phyloP scores from a whole-genome alignment of 2,113 vertebrate species.

The Blennius ocellaris region DNA sequence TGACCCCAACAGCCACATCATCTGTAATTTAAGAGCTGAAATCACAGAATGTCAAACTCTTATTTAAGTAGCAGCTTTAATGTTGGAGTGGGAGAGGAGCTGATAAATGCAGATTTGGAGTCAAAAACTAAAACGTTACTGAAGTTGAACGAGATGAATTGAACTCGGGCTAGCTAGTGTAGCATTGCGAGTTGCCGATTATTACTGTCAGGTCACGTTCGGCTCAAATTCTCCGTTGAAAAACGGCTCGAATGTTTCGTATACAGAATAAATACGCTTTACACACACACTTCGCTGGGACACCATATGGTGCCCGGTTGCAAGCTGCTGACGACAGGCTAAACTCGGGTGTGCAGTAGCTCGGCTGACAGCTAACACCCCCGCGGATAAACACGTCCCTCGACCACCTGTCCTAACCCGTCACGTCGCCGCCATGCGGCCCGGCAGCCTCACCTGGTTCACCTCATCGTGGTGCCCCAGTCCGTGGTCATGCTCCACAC shows the following conservation, averaged over 20 bases:
- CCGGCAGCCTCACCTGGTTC: slow-evolving; percentile 68
- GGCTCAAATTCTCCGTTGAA: no score
- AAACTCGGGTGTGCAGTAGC: slow-evolving; percentile 15
- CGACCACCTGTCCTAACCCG: not conserved
- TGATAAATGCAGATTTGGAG: no score
- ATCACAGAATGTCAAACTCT: no score
- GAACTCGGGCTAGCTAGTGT: slow-evolving; percentile 11
- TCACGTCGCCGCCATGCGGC: not conserved
- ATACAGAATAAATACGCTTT: no score
- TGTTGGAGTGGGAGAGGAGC: no score
- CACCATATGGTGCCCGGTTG: not conserved
- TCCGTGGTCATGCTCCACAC: slow-evolving; percentile 84
- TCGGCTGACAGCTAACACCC: not conserved
- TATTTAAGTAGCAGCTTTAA: no score
- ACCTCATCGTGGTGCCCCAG: slow-evolving; percentile 73
- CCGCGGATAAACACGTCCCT: no score
- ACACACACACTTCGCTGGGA: no score
- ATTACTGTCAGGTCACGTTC: not conserved
- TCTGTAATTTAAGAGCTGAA: not conserved
- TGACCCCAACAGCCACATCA: slow-evolving; percentile 69
- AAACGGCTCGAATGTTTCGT: no score
- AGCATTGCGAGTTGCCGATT: not conserved
- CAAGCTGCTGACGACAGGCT: slow-evolving; percentile 45
- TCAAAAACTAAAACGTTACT: no score
- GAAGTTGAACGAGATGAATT: not conserved